phyloP scores from a whole-genome alignment of 2,797 vertebrate genomes.

The Bryconaethiops microstoma region DNA sequence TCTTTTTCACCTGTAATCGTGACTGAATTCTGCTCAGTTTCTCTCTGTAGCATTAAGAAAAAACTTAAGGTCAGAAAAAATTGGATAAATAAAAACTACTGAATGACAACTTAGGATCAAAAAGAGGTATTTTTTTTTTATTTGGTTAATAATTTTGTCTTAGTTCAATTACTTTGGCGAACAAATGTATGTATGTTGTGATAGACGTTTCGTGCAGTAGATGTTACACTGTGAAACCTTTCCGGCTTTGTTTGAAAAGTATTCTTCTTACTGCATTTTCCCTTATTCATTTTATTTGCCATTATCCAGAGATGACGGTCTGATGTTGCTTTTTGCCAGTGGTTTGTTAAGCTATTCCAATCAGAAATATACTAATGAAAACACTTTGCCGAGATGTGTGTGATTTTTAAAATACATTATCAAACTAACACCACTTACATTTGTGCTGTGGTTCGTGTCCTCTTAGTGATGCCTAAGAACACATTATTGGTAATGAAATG shows the following conservation, averaged over 20 bases:
- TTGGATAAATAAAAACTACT: not conserved
- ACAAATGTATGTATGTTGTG: conserved; percentile 9
- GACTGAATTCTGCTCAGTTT: not conserved
- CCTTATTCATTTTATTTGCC: conserved; percentile 25
- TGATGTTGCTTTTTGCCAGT: conserved; percentile 40
- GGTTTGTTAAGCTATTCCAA: conserved; percentile 58
- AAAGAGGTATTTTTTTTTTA: not conserved
- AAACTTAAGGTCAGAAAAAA: not conserved
- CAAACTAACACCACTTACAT: not conserved
- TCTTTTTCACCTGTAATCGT: not conserved
- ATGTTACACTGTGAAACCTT: conserved; percentile 69
- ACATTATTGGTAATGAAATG: too few relatives aligned
- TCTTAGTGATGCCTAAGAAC: not conserved
- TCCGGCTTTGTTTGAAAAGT: conserved; percentile 52
- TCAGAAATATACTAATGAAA: conserved; percentile 58
- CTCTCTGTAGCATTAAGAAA: not conserved
- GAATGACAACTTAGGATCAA: not conserved
- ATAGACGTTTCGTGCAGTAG: conserved; percentile 56
- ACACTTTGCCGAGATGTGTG: conserved; percentile 43
- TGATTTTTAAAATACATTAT: not conserved
- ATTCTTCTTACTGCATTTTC: conserved; percentile 56
- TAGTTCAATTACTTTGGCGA: not conserved
- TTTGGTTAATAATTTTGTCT: not conserved
- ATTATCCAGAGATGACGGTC: conserved; percentile 13
- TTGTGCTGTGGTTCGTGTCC: not conserved